Percentiles rank a stretch among this genome's conserved stretches.
Evolutionary conservation across 2,797 vertebrate genomes (phyloP).

Genomic region (Rhinatrema bivittatum): DNA sequence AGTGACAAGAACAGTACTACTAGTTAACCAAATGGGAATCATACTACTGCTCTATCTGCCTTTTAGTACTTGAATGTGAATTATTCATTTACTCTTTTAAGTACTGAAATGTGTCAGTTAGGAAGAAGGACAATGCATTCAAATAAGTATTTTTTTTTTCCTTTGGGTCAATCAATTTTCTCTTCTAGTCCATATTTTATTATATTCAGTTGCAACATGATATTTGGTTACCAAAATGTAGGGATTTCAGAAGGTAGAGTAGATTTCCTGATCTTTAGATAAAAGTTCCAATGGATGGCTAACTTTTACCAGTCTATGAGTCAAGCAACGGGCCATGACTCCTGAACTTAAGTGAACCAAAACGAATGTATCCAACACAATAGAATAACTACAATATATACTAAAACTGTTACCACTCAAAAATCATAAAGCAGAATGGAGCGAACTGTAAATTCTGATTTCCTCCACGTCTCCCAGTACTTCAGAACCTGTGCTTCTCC

Average conservation of each 20-base stretch:
- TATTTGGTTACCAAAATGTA: neutral
- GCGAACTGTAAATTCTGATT: too few species aligned
- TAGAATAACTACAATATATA: too few species aligned
- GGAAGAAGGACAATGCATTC: neutral
- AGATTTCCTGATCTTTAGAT: too few species aligned
- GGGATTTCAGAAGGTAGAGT: neutral
- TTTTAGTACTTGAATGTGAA: constrained; percentile 1
- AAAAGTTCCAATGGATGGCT: too few species aligned
- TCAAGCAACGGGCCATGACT: too few species aligned
- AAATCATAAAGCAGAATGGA: too few species aligned
- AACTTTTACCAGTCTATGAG: too few species aligned
- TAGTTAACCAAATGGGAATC: neutral
- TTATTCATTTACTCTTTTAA: neutral
- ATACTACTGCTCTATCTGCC: neutral
- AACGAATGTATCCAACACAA: too few species aligned
- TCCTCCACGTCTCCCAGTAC: too few species aligned
- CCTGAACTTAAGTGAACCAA: too few species aligned
- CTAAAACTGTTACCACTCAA: too few species aligned
- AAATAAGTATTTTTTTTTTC: neutral
- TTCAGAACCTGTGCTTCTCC: too few species aligned
- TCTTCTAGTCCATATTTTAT: constrained; percentile 3
- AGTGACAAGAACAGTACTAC: neutral
- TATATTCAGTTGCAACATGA: neutral
- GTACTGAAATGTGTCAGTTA: neutral
- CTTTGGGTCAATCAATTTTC: neutral